These are phyloP conservation scores for Onthophagus taurus DNA, from an alignment of 1,140 invertebrate species.

Conservation along the genomic window DNA sequence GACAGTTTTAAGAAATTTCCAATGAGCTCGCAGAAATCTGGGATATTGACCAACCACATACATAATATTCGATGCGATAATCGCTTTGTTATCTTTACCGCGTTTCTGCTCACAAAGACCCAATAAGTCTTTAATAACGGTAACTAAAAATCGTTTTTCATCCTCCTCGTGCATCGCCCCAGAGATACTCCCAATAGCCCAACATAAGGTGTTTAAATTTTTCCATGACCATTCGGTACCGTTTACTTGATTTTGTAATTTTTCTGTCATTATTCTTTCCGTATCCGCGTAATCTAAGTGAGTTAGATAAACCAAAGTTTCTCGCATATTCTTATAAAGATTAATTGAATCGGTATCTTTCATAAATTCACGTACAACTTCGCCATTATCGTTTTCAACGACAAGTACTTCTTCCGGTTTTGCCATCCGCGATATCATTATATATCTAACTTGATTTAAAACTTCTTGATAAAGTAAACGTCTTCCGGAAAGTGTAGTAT, in stretches of 20 bases:
- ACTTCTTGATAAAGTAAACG: slow-evolving; percentile 43
- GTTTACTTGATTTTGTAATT: slow-evolving; percentile 98
- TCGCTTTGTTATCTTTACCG: slow-evolving; percentile 99
- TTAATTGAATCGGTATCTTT: slow-evolving; percentile 99
- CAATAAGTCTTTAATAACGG: slow-evolving; percentile 97
- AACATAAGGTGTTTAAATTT: slow-evolving; percentile 98
- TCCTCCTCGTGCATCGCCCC: slow-evolving; percentile 99
- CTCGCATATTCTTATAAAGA: slow-evolving; percentile 99
- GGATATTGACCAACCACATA: slow-evolving; percentile 99
- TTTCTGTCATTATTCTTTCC: slow-evolving; percentile 98
- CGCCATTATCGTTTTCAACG: slow-evolving; percentile 99
- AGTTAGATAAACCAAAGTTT: slow-evolving; percentile 96
- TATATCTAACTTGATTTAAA: slow-evolving; percentile 85
- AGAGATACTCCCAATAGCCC: slow-evolving; percentile 99
- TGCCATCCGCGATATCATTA: slow-evolving; percentile 99
- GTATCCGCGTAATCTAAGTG: slow-evolving; percentile 98
- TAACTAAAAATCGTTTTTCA: slow-evolving; percentile 97
- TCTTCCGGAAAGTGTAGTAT: background rate
- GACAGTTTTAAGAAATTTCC: slow-evolving; percentile 99
- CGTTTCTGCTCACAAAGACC: slow-evolving; percentile 99
- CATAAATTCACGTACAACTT: slow-evolving; percentile 99
- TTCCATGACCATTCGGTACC: slow-evolving; percentile 99
- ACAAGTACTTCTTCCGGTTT: slow-evolving; percentile 99
- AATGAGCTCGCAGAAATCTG: slow-evolving; percentile 95
- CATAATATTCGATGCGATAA: slow-evolving; percentile 99